These are phyloP conservation scores for Trachelus troglodyta DNA, from an alignment of 2,888 invertebrate genomes.

Conservation along the genomic window DNA sequence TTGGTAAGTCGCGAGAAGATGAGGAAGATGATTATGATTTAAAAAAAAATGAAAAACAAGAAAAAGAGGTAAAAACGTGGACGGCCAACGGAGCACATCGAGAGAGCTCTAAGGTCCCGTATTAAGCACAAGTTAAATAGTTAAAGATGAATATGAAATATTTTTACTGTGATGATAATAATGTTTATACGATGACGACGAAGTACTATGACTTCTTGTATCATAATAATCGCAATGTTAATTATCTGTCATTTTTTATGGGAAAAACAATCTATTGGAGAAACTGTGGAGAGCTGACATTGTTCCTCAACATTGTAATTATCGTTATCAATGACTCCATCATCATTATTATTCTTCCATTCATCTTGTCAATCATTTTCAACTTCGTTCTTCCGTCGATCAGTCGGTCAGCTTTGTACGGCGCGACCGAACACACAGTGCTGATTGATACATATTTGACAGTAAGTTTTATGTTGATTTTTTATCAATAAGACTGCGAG, in stretches of 20 bases:
- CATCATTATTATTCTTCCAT: constrained; percentile 36
- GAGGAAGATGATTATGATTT: not conserved
- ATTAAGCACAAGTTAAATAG: constrained; percentile 47
- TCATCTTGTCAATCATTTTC: constrained; percentile 19
- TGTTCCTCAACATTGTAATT: constrained; percentile 22
- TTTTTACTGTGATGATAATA: constrained; percentile 68
- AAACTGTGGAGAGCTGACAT: constrained; percentile 22
- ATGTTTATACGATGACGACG: constrained; percentile 65
- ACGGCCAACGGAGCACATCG: constrained; percentile 21
- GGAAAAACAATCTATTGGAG: constrained; percentile 5
- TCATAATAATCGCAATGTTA: constrained; percentile 56
- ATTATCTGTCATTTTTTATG: constrained; percentile 52
- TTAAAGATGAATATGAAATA: constrained; percentile 53
- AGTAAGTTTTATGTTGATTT: constrained; percentile 31
- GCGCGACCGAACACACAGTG: constrained; percentile 38
- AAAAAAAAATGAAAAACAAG: constrained; percentile 23
- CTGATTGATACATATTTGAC: constrained; percentile 45
- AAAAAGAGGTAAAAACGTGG: constrained; percentile 23
- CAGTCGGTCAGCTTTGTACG: constrained; percentile 22
- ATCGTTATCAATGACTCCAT: not conserved
- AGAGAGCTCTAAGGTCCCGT: constrained; percentile 33
- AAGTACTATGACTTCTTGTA: constrained; percentile 59
- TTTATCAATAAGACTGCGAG: constrained; percentile 57
- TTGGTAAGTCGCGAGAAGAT: not conserved
- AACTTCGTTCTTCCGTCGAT: constrained; percentile 30